Base-by-base conservation (phyloP, 2,888 invertebrate genomes). In the Drepana falcataria region DNA sequence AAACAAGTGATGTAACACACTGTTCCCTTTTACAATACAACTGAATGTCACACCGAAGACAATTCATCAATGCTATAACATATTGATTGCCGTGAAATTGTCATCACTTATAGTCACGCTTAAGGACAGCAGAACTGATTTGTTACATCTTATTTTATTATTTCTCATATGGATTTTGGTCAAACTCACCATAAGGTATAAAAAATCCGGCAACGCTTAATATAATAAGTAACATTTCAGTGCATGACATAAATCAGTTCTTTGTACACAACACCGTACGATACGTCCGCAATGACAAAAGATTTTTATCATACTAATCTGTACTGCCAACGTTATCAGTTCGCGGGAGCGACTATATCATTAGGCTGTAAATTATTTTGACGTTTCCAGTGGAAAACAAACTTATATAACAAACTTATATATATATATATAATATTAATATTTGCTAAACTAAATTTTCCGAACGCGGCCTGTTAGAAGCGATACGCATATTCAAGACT, bases 271-370 rank as follows among this genome's bases (percentile, higher is more conserved):
- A 63, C 59, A 68, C 65, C 72, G 70, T 68, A 64, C 69, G 65
- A 65, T 63, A 63, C 71, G 71, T 65, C 64, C 66, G 66, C 55
- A 59, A 58, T 52, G 62, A 63, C 71, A 64, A 69, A 71, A 63
- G 64, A 71, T 74, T 74, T 74, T 78, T 83, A 83, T 83, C 81
- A 62, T 60, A 83, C 82, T 87, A 87, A 85, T 85, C 83, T 81
- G 56, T 57, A 62, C 59, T 61, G 64, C 71, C 71, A 73, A 72
- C 65, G 68, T 85, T 85, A 85, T 86, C 86, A 81, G 63, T 73
- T 65, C 61, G 71, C 72, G 63, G 65, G 59, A 65, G 60, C 63
- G 64, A 72, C 84, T 3, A 9, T 88, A 87, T 87, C 88, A 72
- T 60, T 65, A 67, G 72, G 65, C 71, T 71, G 71, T 87, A 86